These are phyloP conservation scores for Molossus alvarezi DNA, from an alignment of 2,797 vertebrate species.

Conservation along the genomic window DNA sequence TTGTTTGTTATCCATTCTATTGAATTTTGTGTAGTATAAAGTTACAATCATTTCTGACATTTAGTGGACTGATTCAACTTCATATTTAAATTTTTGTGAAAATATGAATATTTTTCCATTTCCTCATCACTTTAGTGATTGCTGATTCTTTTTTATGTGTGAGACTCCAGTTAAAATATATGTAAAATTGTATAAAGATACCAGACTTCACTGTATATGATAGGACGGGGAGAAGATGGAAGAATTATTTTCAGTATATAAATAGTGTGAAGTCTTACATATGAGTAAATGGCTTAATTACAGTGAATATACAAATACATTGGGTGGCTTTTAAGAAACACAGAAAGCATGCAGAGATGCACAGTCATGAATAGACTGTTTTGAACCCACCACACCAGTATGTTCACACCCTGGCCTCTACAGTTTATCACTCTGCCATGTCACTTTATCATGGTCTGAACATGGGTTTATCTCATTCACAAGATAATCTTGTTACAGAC, in stretches of 20 bases:
- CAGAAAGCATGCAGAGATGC: background rate
- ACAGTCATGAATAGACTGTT: background rate
- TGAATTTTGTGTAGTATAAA: background rate
- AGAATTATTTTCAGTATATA: background rate
- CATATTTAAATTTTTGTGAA: background rate
- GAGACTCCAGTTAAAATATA: background rate
- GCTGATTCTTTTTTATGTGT: background rate
- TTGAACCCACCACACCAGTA: background rate
- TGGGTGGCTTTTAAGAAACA: constrained; percentile 4
- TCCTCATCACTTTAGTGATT: background rate
- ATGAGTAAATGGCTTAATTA: background rate
- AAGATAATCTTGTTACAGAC: constrained; percentile 84
- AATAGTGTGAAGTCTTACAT: background rate
- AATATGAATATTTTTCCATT: background rate
- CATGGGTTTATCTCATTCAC: constrained; percentile 70
- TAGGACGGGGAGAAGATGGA: background rate
- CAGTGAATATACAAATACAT: background rate
- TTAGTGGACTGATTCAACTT: background rate
- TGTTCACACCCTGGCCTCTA: constrained; percentile 61
- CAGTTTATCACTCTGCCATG: constrained; percentile 72
- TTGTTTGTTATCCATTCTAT: background rate
- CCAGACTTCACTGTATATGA: background rate
- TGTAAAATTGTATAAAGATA: background rate
- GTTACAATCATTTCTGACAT: background rate
- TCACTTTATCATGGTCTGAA: constrained; percentile 76